Percentiles rank a stretch among this genome's conserved stretches.
Conservation (phyloP, 1,140 invertebrate genomes). For the Brachionus manjavacas region DNA sequence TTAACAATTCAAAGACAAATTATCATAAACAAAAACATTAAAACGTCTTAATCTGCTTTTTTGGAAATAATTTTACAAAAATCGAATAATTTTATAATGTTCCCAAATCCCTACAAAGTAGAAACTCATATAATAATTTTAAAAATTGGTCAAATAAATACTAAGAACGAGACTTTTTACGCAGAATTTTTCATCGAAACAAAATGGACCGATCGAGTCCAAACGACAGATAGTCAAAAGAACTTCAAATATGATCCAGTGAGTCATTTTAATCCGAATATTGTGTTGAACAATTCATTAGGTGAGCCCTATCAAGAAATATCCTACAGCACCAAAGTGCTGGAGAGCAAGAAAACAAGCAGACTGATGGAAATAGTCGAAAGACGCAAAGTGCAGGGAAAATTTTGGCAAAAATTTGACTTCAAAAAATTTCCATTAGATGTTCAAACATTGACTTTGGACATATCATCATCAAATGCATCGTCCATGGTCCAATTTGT, state of each 20-base stretch:
- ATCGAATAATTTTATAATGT: background rate
- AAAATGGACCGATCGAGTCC: background rate
- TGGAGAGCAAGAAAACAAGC: background rate
- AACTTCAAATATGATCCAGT: background rate
- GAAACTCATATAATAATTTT: conserved; percentile 13
- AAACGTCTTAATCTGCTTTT: no score
- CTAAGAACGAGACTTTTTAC: conserved; percentile 20
- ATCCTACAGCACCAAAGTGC: background rate
- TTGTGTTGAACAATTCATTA: background rate
- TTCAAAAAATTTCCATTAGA: conserved; percentile 31
- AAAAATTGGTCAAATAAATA: conserved; percentile 34
- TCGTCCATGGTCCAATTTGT: background rate
- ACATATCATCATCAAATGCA: conserved; percentile 1
- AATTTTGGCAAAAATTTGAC: conserved; percentile 41
- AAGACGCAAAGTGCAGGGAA: conserved; percentile 21
- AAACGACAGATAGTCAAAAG: background rate
- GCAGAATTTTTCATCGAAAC: conserved; percentile 28
- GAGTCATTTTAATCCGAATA: conserved; percentile 14
- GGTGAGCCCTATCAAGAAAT: conserved; percentile 1
- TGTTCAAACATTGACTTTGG: background rate
- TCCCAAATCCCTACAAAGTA: background rate
- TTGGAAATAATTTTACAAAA: background rate
- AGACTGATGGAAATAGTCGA: background rate
- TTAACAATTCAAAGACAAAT: no score
- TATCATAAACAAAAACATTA: no score